These are phyloP conservation scores for Campylorhamphus procurvoides DNA, from an alignment of 2,113 vertebrate genomes.

Conservation along the genomic window DNA sequence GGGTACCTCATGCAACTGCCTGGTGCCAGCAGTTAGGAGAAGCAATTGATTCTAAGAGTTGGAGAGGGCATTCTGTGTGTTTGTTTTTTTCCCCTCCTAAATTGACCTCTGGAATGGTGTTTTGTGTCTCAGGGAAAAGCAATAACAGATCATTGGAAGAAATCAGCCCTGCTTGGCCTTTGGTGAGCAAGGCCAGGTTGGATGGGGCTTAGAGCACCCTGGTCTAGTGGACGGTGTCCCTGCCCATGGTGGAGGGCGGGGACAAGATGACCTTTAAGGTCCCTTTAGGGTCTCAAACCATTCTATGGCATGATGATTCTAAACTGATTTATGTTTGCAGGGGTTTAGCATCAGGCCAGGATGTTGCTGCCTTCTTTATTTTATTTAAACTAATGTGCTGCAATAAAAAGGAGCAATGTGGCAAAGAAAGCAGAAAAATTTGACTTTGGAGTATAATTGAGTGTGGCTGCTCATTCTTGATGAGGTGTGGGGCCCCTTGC, in stretches of 20 bases:
- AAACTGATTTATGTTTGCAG: fast-evolving
- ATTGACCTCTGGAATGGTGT: background rate
- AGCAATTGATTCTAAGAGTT: background rate
- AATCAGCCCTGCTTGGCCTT: background rate
- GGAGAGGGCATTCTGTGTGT: background rate
- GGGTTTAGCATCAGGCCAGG: background rate
- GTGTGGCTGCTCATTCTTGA: background rate
- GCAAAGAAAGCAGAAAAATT: background rate
- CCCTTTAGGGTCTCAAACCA: background rate
- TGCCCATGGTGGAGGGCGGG: background rate
- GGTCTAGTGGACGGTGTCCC: background rate
- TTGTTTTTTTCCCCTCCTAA: background rate
- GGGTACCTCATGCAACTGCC: background rate
- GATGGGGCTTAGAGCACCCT: background rate
- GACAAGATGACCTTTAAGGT: background rate
- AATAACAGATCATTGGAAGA: background rate
- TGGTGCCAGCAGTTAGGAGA: background rate
- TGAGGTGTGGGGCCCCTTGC: background rate
- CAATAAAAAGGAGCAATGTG: background rate
- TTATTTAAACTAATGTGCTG: background rate
- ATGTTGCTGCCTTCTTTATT: background rate
- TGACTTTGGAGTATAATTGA: background rate
- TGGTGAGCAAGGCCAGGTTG: background rate
- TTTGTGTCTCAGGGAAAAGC: background rate
- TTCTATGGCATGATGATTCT: background rate